Evolutionary conservation across 2,888 invertebrate species (phyloP), one percentile per base, ranked within the genome.

Genomic region (Petrolisthes cinctipes): DNA sequence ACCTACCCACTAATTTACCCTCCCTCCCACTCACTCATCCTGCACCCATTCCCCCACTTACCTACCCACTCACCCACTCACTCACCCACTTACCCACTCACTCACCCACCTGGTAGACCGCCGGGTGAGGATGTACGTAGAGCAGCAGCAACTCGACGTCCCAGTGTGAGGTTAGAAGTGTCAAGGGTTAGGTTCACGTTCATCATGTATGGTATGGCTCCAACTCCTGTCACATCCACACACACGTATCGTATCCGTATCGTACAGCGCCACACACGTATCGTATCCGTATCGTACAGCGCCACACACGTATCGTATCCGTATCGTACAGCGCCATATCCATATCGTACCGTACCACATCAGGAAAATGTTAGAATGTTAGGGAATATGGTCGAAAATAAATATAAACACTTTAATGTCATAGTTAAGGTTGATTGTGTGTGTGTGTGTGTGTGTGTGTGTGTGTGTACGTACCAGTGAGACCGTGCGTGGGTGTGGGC

Each of bases 131-230:
- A 61, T 61, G 82, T 82, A 3, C 90, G 54, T 11, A 90, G 51
- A n/a, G 86, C 51, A 5, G 66, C 57, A 9, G 90, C 90, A 4
- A 89, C 81, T 1, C 78, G 57, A 7, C 80, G 82, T 5, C 89
- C 88, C 1, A 89, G 73, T 7, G 61, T 53, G 66, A 90, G 66
- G 75, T 90, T 86, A 6, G 20, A 51, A 4, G 84, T 73, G 84
- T 89, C 86, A 14, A 88, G 80, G 54, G 88, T 90, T 5, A 90
- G 79, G 66, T 89, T 90, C 4, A 84, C 83, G 79, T 89, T 88
- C 84, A 85, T 86, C 90, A 90, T 89, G 90, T 85, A 89, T 6
- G 89, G 89, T n/a, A 88, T 83, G 78, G 86, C 89, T 23, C 90
- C 90, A 20, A 89, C 68, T 23, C 90, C 90, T 86, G 83, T 37